Evolutionary conservation across 2,888 invertebrate genomes (phyloP).

Genomic region (Eupithecia pulchellata): DNA sequence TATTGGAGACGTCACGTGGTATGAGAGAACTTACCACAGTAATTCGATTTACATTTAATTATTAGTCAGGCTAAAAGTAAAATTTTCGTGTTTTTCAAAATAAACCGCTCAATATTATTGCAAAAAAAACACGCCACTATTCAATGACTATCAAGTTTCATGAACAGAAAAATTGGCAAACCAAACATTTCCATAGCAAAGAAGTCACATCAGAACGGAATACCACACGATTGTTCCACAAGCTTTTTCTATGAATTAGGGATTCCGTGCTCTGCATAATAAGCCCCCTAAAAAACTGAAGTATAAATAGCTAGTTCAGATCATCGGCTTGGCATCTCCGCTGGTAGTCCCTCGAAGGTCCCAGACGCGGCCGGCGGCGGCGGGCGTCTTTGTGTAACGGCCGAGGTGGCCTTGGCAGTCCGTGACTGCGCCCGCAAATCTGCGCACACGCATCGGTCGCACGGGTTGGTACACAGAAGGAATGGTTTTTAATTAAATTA

Average conservation of each 20-base stretch:
- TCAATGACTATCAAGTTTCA: too few species aligned
- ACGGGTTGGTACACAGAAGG: not conserved
- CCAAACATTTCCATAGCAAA: too few species aligned
- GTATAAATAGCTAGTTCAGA: not conserved
- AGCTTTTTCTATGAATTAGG: not conserved
- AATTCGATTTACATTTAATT: too few species aligned
- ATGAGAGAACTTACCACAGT: not conserved
- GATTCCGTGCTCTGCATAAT: constrained; percentile 6
- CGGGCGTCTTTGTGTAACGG: constrained; percentile 67
- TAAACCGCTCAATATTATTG: too few species aligned
- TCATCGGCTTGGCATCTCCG: not conserved
- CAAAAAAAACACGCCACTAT: too few species aligned
- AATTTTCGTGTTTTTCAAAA: not conserved
- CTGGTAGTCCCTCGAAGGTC: constrained; percentile 1
- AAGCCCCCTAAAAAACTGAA: not conserved
- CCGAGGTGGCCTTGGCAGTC: constrained; percentile 63
- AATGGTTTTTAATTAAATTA: not conserved
- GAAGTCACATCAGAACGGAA: not conserved
- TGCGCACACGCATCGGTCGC: constrained; percentile 25
- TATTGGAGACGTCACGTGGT: not conserved
- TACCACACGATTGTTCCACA: not conserved
- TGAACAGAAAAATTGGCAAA: too few species aligned
- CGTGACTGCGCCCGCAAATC: constrained; percentile 47
- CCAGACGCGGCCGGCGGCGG: constrained; percentile 38
- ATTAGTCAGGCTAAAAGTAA: not conserved